These are phyloP conservation scores for Oscheius sp. DNA, from an alignment of 1,140 invertebrate species.

Conservation along the genomic window DNA sequence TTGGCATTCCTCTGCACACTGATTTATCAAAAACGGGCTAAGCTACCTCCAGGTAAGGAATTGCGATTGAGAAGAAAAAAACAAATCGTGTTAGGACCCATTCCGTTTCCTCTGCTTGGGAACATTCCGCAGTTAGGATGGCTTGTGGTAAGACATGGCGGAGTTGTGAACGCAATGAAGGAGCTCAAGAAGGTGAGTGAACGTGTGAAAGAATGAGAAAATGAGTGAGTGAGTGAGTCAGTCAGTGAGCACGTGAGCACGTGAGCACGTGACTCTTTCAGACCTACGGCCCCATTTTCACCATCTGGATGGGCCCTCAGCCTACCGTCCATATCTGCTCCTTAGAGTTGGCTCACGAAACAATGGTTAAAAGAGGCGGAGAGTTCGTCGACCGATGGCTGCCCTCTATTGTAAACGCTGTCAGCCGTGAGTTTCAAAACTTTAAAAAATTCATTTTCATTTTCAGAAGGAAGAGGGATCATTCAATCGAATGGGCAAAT, in stretches of 20 bases:
- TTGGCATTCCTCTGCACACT: no score
- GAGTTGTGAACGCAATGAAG: background rate
- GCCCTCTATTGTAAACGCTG: background rate
- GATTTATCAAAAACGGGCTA: no score
- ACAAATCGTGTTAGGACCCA: constrained; percentile 3
- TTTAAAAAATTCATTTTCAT: constrained; percentile 4
- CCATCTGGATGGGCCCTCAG: constrained; percentile 33
- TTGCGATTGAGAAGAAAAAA: no score
- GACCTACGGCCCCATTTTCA: constrained; percentile 31
- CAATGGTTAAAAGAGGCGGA: constrained; percentile 21
- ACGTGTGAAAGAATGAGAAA: background rate
- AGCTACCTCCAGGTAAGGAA: no score
- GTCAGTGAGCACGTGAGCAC: no score
- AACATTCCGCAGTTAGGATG: background rate
- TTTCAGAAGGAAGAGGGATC: constrained; percentile 49
- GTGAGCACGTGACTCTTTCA: no score
- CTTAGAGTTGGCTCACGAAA: constrained; percentile 22
- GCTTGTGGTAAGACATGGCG: background rate
- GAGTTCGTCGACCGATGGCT: constrained; percentile 4
- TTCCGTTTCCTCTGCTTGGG: constrained; percentile 8
- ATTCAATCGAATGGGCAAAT: constrained; percentile 62
- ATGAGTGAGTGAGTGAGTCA: no score
- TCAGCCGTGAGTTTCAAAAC: background rate
- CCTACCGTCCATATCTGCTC: constrained; percentile 29
- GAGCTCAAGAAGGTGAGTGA: background rate